These are phyloP conservation scores for Ceratitis capitata DNA, from an alignment of 1,140 invertebrate species.

Conservation along the genomic window DNA sequence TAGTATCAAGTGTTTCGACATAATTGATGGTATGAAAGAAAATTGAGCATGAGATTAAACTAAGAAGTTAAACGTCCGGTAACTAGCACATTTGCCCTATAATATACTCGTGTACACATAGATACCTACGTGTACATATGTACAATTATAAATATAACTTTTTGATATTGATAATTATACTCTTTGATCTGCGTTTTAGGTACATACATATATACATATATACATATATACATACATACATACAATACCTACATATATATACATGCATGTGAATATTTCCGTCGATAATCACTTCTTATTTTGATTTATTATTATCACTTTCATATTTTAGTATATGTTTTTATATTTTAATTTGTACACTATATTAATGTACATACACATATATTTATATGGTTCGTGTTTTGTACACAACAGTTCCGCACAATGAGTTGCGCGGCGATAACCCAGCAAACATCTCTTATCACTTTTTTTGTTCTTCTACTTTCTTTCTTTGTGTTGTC, in stretches of 20 bases:
- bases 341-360: neutral
- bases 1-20: too few species aligned
- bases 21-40: too few species aligned
- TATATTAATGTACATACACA: too few species aligned
- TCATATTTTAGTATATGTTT: neutral
- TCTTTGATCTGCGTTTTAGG: neutral
- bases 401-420: slow-evolving; percentile 15
- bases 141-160: too few species aligned
- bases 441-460: neutral
- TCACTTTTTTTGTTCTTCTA: neutral
- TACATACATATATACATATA: neutral
- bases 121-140: too few species aligned
- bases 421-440: neutral
- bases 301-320: neutral
- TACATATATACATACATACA: neutral
- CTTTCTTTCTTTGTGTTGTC: neutral
- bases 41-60: too few species aligned
- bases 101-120: too few species aligned
- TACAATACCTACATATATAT: too few species aligned
- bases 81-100: too few species aligned
- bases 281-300: neutral
- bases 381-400: neutral
- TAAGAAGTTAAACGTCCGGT: too few species aligned
- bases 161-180: neutral
- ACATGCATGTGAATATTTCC: too few species aligned